Evolutionary conservation across 2,113 vertebrate species (phyloP).

Genomic region (Ammodytes dubius): DNA sequence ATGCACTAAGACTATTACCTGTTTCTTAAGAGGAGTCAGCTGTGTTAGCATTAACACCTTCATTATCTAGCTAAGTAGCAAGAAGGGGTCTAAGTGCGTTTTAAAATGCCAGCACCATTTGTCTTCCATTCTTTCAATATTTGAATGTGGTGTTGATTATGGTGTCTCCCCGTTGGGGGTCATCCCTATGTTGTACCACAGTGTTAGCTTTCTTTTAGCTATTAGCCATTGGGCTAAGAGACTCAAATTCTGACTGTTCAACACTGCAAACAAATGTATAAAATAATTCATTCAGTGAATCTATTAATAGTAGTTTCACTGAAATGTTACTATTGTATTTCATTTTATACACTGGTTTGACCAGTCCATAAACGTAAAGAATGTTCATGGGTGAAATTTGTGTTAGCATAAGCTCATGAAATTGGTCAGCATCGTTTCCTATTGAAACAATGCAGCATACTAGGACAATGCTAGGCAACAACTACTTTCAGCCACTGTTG

Average conservation of each 20-base stretch:
- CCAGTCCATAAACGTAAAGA: too few relatives aligned
- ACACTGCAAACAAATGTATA: too few relatives aligned
- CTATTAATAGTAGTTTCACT: background rate
- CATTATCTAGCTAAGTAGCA: background rate
- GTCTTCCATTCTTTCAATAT: background rate
- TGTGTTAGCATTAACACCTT: background rate
- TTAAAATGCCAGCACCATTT: background rate
- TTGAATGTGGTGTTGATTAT: background rate
- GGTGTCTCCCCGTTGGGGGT: too few relatives aligned
- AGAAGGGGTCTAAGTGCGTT: background rate
- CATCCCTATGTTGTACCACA: background rate
- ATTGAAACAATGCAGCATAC: background rate
- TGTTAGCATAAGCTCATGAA: background rate
- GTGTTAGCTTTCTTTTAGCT: background rate
- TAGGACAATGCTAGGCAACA: background rate
- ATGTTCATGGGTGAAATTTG: background rate
- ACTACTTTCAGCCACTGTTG: background rate
- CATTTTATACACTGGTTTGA: background rate
- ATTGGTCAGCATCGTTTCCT: background rate
- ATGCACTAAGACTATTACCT: background rate
- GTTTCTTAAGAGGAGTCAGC: background rate
- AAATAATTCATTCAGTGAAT: background rate
- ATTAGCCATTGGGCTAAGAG: too few relatives aligned
- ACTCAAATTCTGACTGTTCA: too few relatives aligned
- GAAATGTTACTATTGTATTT: background rate